phyloP scores from a whole-genome alignment of 2,888 invertebrate species.

The Trichogramma evanescens region DNA sequence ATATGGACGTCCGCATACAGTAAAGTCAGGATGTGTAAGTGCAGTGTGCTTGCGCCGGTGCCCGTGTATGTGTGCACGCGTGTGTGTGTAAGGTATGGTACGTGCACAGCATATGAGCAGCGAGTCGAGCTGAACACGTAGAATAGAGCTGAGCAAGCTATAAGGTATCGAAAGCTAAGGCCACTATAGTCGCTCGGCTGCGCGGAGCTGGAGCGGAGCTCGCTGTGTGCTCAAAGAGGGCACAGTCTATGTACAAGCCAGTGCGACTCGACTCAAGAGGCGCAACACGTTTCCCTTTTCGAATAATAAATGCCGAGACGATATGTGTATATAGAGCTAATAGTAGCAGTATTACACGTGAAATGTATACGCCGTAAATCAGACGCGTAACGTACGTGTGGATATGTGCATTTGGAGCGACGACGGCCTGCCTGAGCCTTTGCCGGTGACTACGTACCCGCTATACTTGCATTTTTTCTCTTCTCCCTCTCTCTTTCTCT shows the following conservation, averaged over 20 bases:
- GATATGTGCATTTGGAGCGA: conserved; percentile 9
- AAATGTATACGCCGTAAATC: conserved; percentile 30
- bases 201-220: too few relatives aligned
- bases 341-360: conserved; percentile 9
- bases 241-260: too few relatives aligned
- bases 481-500: background rate
- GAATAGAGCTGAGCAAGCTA: too few relatives aligned
- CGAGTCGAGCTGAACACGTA: too few relatives aligned
- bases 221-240: too few relatives aligned
- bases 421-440: conserved; percentile 1
- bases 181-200: too few relatives aligned
- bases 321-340: conserved; percentile 1
- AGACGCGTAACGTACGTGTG: conserved; percentile 8
- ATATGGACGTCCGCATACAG: background rate
- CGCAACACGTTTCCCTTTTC: conserved; percentile 31
- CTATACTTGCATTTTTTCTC: background rate
- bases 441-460: background rate
- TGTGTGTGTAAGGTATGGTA: too few relatives aligned
- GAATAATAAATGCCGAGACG: conserved; percentile 31
- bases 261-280: conserved; percentile 21
- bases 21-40: conserved; percentile 5
- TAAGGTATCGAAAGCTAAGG: too few relatives aligned
- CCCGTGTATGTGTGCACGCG: too few relatives aligned
- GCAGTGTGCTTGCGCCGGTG: background rate
- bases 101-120: too few relatives aligned